Evolutionary conservation across 2,113 vertebrate genomes (phyloP), one percentile per base, ranked within the genome.

Genomic region (Osmerus eperlanus): DNA sequence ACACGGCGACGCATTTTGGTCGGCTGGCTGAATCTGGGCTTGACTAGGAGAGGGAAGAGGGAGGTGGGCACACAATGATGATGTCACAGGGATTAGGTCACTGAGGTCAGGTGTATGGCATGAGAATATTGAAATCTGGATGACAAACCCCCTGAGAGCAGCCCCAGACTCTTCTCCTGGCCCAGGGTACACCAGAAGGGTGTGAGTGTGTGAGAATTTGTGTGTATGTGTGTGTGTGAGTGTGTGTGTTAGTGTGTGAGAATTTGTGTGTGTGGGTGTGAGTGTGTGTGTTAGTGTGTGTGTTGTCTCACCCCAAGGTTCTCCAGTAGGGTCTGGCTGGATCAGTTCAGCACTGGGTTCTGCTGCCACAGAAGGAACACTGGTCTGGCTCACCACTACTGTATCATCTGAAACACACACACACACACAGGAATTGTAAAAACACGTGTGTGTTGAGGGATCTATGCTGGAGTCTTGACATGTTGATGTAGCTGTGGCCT

Each of bases 1-100:
- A 88, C 76, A 19, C 88, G 73, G 32, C 79, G 73, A 1, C 85
- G 84, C 88, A 89, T 89, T 77, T 86, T 88, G 7, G 65, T 81
- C 63, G 84, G 85, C 73, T 85, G 85, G 23, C 73, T 89, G 70
- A 89, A 89, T 19, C 84, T 77, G 0, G 88, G 88, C 53, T 81
- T 81, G 19, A 80, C 88, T 89, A 82, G 23, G 9, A 47, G 71
- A 16, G 51, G 36, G 16, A 29, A 29, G 14, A 21, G 16, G 23
- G 14, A 51, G 16, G n/a, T 19, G 52, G 9, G n/a, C 13, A 14
- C 4, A 14, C 23, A 14, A 12, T 60, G 36, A 47, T 18, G 28
- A 32, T 18, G 21, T 47, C 32, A 66, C 41, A 60, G 29, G 52
- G 13, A 70, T 63, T 61, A 69, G 8, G 25, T 58, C 53, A 28